Evolutionary conservation across 2,888 invertebrate genomes (phyloP), one percentile per base, ranked within the genome.

Genomic region (Cantharis rustica): DNA sequence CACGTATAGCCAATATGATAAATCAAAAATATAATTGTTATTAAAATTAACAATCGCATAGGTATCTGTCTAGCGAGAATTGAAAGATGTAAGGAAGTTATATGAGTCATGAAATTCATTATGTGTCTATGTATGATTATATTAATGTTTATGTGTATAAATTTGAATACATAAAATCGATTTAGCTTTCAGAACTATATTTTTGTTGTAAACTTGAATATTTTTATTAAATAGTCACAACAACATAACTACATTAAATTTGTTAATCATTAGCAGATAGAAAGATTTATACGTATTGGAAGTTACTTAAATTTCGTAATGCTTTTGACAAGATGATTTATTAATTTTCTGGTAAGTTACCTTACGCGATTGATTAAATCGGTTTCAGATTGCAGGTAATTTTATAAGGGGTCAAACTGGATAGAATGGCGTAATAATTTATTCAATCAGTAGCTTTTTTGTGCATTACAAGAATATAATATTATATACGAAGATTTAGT

Each of bases 131-230:
- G 72, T 71, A 64, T 66, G 76, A 77, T 79, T 79, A 75, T 73
- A 76, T 76, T 70, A 76, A 72, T 77, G 84, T 83, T 84, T 84
- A 84, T 84, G 83, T 82, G 84, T 83, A 84, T 85, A 83, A 80
- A 85, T 85, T 84, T 84, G 82, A 85, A 85, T 85, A 84, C 78
- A 85, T 84, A 85, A 85, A 84, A 84, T 47, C 83, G 84, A 85
- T 84, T 85, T 82, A 82, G n/a, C 47, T 47, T 7, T n/a, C 47
- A 47, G n/a, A 47, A 47, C 47, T 47, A 47, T 47, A 47, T 47
- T 47, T 47, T 47, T 47, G 7, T 9, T 47, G n/a, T n/a, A 47
- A 47, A n/a, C 47, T n/a, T n/a, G 47, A 47, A 47, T 47, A 47
- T 47, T 47, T 47, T 47, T n/a, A n/a, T 47, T 47, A 5, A 47